phyloP scores from a whole-genome alignment of 2,113 vertebrate genomes.

The Polypterus senegalus region DNA sequence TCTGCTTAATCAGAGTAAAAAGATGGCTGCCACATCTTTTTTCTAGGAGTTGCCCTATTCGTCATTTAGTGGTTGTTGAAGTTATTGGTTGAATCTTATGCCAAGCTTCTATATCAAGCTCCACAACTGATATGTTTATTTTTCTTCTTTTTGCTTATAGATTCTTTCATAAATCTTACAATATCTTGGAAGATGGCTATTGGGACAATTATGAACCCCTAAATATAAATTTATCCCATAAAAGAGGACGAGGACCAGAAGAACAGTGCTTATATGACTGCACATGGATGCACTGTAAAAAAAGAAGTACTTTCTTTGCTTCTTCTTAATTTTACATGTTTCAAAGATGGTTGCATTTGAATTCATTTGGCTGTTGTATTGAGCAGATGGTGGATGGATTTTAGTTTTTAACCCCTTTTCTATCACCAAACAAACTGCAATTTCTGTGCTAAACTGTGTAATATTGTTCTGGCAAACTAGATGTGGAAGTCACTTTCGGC shows the following conservation, averaged over 20 bases:
- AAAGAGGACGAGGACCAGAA: conserved; percentile 13
- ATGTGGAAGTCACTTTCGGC: too few relatives aligned
- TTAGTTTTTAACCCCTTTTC: conserved; percentile 9
- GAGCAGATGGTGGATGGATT: background rate
- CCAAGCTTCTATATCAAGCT: too few relatives aligned
- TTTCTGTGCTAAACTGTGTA: background rate
- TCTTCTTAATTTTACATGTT: background rate
- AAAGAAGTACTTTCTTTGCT: background rate
- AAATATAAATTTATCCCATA: conserved; percentile 29
- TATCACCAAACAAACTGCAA: conserved; percentile 21
- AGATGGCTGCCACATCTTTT: too few relatives aligned
- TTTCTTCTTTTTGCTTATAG: too few relatives aligned
- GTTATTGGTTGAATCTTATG: too few relatives aligned
- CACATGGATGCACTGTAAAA: background rate
- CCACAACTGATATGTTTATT: too few relatives aligned
- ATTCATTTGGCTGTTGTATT: background rate
- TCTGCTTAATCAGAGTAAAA: too few relatives aligned
- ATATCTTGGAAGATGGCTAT: conserved; percentile 38
- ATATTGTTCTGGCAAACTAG: too few relatives aligned
- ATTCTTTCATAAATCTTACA: conserved; percentile 18
- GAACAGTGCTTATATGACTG: background rate
- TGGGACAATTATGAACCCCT: conserved; percentile 31
- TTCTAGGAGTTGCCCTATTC: too few relatives aligned
- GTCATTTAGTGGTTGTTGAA: too few relatives aligned
- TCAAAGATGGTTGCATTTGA: background rate